phyloP scores from a whole-genome alignment of 2,113 vertebrate genomes.

The Pachypanchax playfairii region DNA sequence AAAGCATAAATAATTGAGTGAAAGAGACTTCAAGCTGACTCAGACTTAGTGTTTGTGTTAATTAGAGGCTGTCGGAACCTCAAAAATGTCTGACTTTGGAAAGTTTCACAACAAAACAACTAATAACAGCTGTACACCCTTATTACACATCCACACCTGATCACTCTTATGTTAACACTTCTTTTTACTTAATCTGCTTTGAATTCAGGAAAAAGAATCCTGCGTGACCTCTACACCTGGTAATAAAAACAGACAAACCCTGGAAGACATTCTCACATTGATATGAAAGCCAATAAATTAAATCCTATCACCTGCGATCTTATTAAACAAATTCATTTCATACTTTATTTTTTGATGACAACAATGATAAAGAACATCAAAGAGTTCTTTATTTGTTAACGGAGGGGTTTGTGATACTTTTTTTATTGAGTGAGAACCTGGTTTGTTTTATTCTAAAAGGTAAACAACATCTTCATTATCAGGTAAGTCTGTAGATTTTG shows the following conservation, averaged over 20 bases:
- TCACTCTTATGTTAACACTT: too few species aligned
- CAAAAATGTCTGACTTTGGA: not conserved
- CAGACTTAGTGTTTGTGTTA: not conserved
- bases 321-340: not conserved
- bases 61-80: not conserved
- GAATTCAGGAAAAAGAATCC: too few species aligned
- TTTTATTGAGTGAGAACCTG: conserved; percentile 70
- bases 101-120: not conserved
- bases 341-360: not conserved
- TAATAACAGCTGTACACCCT: not conserved
- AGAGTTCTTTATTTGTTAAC: not conserved
- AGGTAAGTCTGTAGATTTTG: conserved; percentile 46
- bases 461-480: conserved; percentile 39
- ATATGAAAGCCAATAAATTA: too few species aligned
- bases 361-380: not conserved
- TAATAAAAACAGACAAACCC: too few species aligned
- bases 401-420: conserved; percentile 50
- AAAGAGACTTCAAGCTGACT: not conserved
- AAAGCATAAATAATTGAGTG: not conserved
- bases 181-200: too few species aligned
- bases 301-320: too few species aligned
- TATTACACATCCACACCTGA: not conserved
- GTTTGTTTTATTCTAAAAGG: conserved; percentile 60
- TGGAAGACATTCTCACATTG: too few species aligned
- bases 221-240: too few species aligned